phyloP scores from a whole-genome alignment of 2,797 vertebrate species.

The Trematomus bernacchii region DNA sequence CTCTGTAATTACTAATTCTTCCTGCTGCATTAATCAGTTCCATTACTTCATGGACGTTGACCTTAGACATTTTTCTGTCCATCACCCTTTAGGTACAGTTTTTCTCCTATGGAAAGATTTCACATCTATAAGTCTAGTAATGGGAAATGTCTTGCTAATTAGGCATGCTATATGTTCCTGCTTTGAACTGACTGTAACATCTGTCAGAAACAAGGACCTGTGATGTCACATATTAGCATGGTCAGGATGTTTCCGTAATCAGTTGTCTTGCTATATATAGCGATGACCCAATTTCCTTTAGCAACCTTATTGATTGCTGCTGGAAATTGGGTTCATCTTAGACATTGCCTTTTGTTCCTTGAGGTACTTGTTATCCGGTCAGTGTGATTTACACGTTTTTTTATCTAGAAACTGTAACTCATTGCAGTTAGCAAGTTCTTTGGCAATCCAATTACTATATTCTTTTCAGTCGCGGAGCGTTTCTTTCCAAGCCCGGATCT shows the following conservation, averaged over 20 bases:
- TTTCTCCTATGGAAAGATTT: constrained; percentile 15
- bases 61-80: constrained; percentile 7
- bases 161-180: constrained; percentile 5
- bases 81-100: not conserved
- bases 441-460: constrained; percentile 21
- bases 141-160: constrained; percentile 14
- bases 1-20: constrained; percentile 30
- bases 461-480: constrained; percentile 45
- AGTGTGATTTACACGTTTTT: constrained; percentile 45
- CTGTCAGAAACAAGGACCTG: constrained; percentile 18
- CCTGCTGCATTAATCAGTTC: constrained; percentile 28
- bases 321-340: constrained; percentile 60
- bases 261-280: constrained; percentile 25
- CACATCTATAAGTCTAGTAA: constrained; percentile 9
- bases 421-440: constrained; percentile 28
- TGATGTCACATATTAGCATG: constrained; percentile 30
- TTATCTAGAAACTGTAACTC: constrained; percentile 21
- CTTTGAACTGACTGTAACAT: constrained; percentile 53
- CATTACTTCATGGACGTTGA: constrained; percentile 24
- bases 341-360: constrained; percentile 39
- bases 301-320: constrained; percentile 55
- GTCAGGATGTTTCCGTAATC: constrained; percentile 26
- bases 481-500: constrained; percentile 51
- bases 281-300: constrained; percentile 60
- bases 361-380: constrained; percentile 43